Evolutionary conservation across 2,797 vertebrate genomes (phyloP), one percentile per base, ranked within the genome.

Genomic region (Acropternis orthonyx): DNA sequence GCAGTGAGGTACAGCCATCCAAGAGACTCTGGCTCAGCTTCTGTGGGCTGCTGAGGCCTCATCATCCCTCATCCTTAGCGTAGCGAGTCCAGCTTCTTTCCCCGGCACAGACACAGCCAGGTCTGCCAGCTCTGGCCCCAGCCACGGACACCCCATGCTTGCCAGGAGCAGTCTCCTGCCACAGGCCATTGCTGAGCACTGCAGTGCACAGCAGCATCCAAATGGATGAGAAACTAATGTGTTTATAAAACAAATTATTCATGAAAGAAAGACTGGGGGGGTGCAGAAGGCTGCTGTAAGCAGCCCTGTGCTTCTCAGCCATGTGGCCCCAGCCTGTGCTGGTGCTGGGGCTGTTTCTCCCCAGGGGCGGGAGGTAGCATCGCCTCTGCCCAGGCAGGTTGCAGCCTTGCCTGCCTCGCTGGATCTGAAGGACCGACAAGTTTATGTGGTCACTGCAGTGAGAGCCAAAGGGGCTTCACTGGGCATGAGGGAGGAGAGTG

Each of bases 101-200:
- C 8, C 46, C 34, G 4, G 4, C 39, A 4, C 24, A 17, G 63
- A 39, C 30, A 16, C 1, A 2, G 52, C 16, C 2, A 9, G 26
- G 20, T 56, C 51, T 71, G 43, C 48, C 55, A 36, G 73, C 28
- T 41, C 63, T 6, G 5, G 51, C 4, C 1, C n/a, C 3, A 6
- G 11, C 19, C 21, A 5, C 0, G 0, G 52, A 15, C 1, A 28
- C 7, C 41, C 48, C 9, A 2, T 0, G 1, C 51, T 65, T 5
- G 1, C 41, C 2, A 5, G 49, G 41, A 52, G 30, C 67, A 68
- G 55, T 26, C 23, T 88, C 36, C 1, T 37, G 76, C 59, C 10
- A 3, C 11, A 20, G 56, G 56, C 34, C 13, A 10, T 12, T 26
- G 59, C 59, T 14, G 14, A n/a, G 79, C 68, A 14, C 62, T 8